A percentile compares a stretch with the other conserved stretches of the same genome.
Conservation (phyloP, 1,140 invertebrate genomes). For the Glomeris maerens region DNA sequence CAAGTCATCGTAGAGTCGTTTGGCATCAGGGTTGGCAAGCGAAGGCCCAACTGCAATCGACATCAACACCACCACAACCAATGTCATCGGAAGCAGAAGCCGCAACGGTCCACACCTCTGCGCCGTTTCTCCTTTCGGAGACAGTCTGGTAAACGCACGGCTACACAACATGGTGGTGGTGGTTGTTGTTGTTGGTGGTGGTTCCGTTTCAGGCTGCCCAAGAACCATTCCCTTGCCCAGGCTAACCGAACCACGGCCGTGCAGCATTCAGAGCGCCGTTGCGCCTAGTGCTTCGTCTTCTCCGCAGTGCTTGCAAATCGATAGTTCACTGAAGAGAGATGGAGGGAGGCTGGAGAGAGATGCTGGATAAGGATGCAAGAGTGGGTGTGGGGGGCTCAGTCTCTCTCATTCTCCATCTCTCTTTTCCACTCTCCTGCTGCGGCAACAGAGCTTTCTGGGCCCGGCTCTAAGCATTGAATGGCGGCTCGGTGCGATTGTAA, state of each 20-base stretch:
- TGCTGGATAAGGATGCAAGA: conserved; percentile 12
- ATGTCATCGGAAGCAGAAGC: not conserved
- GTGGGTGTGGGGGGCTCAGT: conserved; percentile 3
- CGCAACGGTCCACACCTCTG: not conserved
- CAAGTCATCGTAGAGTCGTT: conserved; percentile 85
- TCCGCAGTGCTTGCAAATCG: conserved; percentile 43
- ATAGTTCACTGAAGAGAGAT: conserved; percentile 17
- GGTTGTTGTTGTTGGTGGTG: not conserved
- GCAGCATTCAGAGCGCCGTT: conserved; percentile 52
- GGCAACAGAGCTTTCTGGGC: not conserved
- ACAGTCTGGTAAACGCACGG: no score
- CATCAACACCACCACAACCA: conserved; percentile 12
- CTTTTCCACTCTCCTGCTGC: conserved; percentile 6
- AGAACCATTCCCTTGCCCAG: conserved; percentile 7
- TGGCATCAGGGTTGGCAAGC: conserved; percentile 72
- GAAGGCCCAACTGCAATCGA: conserved; percentile 31
- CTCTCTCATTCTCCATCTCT: conserved; percentile 6
- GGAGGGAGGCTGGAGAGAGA: conserved; percentile 13
- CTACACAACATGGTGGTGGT: not conserved
- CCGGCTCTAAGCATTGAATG: conserved; percentile 4
- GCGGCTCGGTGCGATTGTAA: no score
- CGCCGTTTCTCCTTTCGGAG: not conserved
- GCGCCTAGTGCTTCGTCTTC: conserved; percentile 66
- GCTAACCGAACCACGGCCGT: conserved; percentile 42
- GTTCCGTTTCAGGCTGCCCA: not conserved